A percentile compares a stretch with the other conserved stretches of the same genome.
Conservation (phyloP, 2,797 vertebrate genomes). For the Chromis chromis region DNA sequence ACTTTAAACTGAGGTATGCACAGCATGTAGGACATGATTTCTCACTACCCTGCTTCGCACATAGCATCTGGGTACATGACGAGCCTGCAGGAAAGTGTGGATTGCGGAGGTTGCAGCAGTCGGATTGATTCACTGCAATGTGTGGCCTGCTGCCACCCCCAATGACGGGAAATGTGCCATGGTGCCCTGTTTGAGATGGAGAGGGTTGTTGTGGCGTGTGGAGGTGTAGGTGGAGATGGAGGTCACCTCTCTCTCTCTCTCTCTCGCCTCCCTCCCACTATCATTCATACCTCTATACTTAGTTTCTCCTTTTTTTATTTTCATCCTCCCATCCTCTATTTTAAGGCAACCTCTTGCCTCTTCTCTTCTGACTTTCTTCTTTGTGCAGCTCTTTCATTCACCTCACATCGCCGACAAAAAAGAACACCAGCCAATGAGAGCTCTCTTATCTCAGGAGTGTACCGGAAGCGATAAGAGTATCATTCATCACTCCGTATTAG, state of each 20-base stretch:
- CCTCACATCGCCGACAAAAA: constrained; percentile 35
- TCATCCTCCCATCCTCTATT: constrained; percentile 59
- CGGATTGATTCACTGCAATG: constrained; percentile 76
- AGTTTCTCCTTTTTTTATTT: constrained; percentile 53
- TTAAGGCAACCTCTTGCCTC: constrained; percentile 44
- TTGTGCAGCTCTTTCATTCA: constrained; percentile 43
- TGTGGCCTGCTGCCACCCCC: constrained; percentile 76
- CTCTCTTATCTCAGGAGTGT: constrained; percentile 58
- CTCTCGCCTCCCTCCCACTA: constrained; percentile 47
- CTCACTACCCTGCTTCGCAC: constrained; percentile 61
- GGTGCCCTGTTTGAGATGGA: constrained; percentile 69
- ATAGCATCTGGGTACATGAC: constrained; percentile 73
- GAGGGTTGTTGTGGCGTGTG: constrained; percentile 70
- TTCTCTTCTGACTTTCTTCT: constrained; percentile 36
- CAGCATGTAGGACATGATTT: constrained; percentile 53
- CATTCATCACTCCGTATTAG: constrained; percentile 63
- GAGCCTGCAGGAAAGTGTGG: constrained; percentile 71
- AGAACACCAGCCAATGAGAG: constrained; percentile 62
- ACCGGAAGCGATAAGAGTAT: constrained; percentile 67
- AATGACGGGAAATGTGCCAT: constrained; percentile 71
- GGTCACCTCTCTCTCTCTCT: constrained; percentile 64
- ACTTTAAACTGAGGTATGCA: constrained; percentile 45
- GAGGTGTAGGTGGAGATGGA: constrained; percentile 71
- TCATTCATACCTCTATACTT: constrained; percentile 73
- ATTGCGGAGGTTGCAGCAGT: constrained; percentile 74